phyloP scores from a whole-genome alignment of 2,888 invertebrate species.

The Acanthoscelides obtectus region DNA sequence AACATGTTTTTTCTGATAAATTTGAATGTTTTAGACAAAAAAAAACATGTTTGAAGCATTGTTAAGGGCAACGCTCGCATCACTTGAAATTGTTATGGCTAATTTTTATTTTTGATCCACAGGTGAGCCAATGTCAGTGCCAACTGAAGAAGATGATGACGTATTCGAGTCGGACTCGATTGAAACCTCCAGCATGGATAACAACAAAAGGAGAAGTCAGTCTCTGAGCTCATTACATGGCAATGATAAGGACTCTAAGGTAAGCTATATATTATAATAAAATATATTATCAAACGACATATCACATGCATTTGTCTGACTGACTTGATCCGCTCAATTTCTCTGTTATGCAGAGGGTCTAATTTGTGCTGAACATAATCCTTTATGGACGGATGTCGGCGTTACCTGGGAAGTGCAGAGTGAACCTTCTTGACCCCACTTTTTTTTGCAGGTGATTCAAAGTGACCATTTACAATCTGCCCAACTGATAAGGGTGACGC shows the following conservation, averaged over 20 bases:
- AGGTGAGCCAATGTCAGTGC: conserved; percentile 47
- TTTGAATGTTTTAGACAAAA: no score
- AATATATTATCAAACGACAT: no score
- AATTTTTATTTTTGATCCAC: conserved; percentile 10
- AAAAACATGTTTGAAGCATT: no score
- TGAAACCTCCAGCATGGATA: conserved; percentile 44
- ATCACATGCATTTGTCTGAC: no score
- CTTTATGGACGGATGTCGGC: no score
- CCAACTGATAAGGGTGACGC: conserved; percentile 33
- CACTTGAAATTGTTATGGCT: no score
- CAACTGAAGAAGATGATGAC: conserved; percentile 85
- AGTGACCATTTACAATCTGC: conserved; percentile 39
- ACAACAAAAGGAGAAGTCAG: conserved; percentile 71
- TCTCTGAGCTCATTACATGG: conserved; percentile 72
- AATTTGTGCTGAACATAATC: not conserved
- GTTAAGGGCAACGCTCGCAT: no score
- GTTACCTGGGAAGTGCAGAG: no score
- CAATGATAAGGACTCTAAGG: conserved; percentile 52
- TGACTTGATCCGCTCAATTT: not conserved
- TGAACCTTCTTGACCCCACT: not conserved
- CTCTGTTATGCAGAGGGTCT: no score
- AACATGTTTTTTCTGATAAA: no score
- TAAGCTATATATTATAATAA: no score
- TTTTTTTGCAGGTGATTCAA: conserved; percentile 36
- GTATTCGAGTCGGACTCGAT: conserved; percentile 74